These are phyloP conservation scores for Larimichthys crocea DNA, from an alignment of 2,113 vertebrate genomes.

Conservation along the genomic window DNA sequence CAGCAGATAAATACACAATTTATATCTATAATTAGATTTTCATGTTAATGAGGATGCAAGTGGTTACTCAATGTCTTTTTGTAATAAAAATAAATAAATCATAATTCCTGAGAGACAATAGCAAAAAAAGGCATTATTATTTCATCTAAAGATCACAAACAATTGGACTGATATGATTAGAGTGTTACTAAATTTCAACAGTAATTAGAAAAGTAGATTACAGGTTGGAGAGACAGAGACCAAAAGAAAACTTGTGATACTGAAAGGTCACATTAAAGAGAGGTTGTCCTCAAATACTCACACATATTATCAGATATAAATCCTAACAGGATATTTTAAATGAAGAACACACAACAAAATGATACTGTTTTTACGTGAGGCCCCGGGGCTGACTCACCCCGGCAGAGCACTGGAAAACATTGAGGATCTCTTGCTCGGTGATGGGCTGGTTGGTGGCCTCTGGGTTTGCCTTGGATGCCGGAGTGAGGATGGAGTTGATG, in stretches of 20 bases:
- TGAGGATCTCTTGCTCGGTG: constrained; percentile 96
- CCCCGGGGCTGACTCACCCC: constrained; percentile 80
- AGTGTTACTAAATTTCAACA: background rate
- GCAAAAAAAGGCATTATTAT: background rate
- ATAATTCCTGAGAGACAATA: background rate
- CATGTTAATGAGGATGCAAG: background rate
- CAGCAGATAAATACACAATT: background rate
- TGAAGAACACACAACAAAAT: background rate
- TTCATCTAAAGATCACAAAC: background rate
- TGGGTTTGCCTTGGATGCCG: constrained; percentile 97
- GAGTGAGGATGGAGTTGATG: constrained; percentile 97
- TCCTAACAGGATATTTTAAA: background rate
- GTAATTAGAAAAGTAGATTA: background rate
- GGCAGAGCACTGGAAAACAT: constrained; percentile 90
- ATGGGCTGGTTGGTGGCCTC: constrained; percentile 99
- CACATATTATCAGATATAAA: background rate
- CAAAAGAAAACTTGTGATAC: background rate
- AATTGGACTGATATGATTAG: background rate
- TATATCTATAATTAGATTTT: background rate
- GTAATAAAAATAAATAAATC: background rate
- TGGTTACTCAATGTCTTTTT: background rate
- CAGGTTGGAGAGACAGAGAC: background rate
- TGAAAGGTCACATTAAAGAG: background rate
- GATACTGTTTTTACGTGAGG: background rate
- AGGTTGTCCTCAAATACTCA: background rate